phyloP scores from a whole-genome alignment of 2,113 vertebrate species.

The Oreochromis aureus region DNA sequence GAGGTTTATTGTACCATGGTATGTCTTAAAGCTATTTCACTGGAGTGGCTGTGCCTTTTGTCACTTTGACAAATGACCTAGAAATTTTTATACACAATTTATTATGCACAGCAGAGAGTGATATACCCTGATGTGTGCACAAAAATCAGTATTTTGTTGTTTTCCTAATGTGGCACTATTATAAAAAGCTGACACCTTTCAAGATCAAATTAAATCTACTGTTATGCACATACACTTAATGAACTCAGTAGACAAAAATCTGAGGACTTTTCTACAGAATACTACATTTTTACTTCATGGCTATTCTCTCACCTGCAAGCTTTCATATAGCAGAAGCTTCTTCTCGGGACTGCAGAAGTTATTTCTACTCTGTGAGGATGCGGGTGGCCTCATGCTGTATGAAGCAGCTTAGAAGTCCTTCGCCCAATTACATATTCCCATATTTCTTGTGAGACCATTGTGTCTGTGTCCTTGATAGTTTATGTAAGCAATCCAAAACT shows the following conservation, averaged over 20 bases:
- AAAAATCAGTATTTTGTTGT: background rate
- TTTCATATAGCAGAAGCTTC: background rate
- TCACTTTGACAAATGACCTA: background rate
- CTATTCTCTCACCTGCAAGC: background rate
- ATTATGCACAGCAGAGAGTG: background rate
- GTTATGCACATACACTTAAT: background rate
- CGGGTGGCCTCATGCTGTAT: background rate
- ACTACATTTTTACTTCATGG: background rate
- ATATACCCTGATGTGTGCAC: background rate
- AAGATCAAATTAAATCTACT: background rate
- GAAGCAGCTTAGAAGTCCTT: background rate
- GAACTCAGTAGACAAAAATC: background rate
- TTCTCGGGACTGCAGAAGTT: background rate
- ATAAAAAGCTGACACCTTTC: background rate
- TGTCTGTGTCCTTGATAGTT: background rate
- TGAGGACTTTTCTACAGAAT: background rate
- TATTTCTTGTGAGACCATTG: background rate
- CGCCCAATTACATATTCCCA: background rate
- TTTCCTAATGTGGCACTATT: background rate
- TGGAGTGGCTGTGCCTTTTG: no score
- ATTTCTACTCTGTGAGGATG: background rate
- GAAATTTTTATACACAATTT: background rate
- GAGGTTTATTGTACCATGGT: no score
- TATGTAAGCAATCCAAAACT: background rate
- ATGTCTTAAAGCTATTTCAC: no score